A percentile compares a stretch with the other conserved stretches of the same genome.
Conservation (phyloP, 2,797 vertebrate species). For the Chaunax sp. region DNA sequence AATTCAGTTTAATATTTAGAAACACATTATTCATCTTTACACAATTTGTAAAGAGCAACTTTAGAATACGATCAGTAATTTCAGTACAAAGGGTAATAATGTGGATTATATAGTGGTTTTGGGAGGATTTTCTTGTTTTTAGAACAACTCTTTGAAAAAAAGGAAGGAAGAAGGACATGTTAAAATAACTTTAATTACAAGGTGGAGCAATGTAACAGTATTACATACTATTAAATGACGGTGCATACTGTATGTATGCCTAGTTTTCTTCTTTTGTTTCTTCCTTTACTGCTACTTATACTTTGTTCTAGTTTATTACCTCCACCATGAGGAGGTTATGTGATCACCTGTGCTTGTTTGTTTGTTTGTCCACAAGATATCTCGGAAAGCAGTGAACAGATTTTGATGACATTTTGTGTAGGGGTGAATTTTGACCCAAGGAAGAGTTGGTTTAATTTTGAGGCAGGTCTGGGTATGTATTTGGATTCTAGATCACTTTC, state of each 20-base stretch:
- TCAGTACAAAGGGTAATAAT: not conserved
- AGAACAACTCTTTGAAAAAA: not conserved
- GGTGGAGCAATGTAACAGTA: constrained; percentile 2
- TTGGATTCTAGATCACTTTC: too few species aligned
- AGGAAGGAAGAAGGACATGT: constrained; percentile 1
- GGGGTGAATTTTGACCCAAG: too few species aligned
- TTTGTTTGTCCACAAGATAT: too few species aligned
- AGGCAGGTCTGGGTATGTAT: too few species aligned
- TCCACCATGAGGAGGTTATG: too few species aligned
- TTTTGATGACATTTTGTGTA: too few species aligned
- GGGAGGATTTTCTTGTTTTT: constrained; percentile 6
- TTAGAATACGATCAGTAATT: not conserved
- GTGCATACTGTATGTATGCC: not conserved
- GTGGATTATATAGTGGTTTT: not conserved
- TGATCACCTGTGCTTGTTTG: too few species aligned
- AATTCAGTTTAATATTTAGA: constrained; percentile 20
- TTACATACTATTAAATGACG: constrained; percentile 10
- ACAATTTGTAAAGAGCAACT: not conserved
- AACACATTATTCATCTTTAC: not conserved
- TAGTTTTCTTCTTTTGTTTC: not conserved
- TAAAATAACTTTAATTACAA: constrained; percentile 8
- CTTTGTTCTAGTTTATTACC: not conserved
- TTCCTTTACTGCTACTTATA: not conserved
- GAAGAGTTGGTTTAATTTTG: too few species aligned
- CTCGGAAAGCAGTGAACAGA: too few species aligned